Percentiles rank a stretch among this genome's conserved stretches.
phyloP scores from a whole-genome alignment of 2,888 invertebrate species.

The Dynastes grantii region DNA sequence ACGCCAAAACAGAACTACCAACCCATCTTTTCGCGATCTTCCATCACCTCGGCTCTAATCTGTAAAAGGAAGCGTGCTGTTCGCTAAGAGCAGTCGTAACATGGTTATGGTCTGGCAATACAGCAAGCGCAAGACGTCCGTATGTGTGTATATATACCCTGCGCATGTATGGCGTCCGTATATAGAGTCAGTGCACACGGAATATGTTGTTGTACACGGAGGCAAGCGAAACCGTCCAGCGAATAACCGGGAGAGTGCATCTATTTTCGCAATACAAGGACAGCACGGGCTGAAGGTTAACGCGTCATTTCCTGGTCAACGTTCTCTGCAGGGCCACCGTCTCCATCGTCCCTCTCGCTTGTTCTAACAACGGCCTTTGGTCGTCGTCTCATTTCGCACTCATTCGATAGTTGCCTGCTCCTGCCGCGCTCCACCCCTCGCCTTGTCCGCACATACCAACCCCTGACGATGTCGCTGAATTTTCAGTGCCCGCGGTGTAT shows the following conservation, averaged over 20 bases:
- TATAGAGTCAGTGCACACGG: slow-evolving; percentile 3
- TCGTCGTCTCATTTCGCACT: slow-evolving; percentile 38
- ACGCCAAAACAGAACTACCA: background rate
- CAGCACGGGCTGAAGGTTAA: slow-evolving; percentile 57
- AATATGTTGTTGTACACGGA: background rate
- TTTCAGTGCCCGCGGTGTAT: slow-evolving; percentile 32
- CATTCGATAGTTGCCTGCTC: slow-evolving; percentile 22
- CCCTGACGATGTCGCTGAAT: slow-evolving; percentile 29
- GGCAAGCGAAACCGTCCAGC: slow-evolving; percentile 17
- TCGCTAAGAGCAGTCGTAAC: slow-evolving; percentile 17
- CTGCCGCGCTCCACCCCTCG: slow-evolving; percentile 31
- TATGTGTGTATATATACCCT: background rate
- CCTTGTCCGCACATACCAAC: background rate
- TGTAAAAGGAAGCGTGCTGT: slow-evolving; percentile 33
- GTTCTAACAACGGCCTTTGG: slow-evolving; percentile 21
- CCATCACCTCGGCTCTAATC: slow-evolving; percentile 34
- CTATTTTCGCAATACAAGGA: slow-evolving; percentile 56
- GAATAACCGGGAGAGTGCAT: slow-evolving; percentile 50
- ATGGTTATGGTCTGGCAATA: slow-evolving; percentile 27
- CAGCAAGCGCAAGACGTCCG: background rate
- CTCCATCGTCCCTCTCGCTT: slow-evolving; percentile 31
- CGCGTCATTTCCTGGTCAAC: slow-evolving; percentile 64
- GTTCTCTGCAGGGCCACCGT: slow-evolving; percentile 58
- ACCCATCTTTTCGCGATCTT: slow-evolving; percentile 24
- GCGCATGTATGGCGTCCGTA: background rate